Base-by-base conservation (phyloP, 2,888 invertebrate genomes). In the Choreutis nemorana region DNA sequence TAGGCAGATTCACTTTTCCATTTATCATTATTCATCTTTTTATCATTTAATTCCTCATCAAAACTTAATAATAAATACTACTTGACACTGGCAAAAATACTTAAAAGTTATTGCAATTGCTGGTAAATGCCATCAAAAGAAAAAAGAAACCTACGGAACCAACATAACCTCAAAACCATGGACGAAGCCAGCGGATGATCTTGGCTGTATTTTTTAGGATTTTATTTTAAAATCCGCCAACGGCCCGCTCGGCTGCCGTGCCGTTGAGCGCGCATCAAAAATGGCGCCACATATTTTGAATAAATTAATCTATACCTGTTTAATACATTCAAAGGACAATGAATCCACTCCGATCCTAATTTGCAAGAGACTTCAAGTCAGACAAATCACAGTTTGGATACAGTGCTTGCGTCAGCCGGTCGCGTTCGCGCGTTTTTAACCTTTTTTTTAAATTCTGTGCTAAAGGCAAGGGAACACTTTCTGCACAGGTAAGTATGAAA, bases 221-320 rank as follows among this genome's bases (percentile, higher is more conserved):
- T 33, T 63, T 63, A 53, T 59, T 64, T 70, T 65, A 53, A 65
- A 75, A 73, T 67, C 71, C 67, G 62, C 55, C 70, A 70, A 67
- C 62, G 66, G 61, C 59, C 61, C 57, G 65, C n/a, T 63, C 70
- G 60, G 54, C 53, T 50, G 41, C 35, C 47, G 37, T 50, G 40
- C 52, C 46, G 49, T 48, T 12, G 38, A 37, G 46, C 42, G 44
- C 43, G 41, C 50, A 50, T 51, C 55, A 41, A 47, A 54, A 48
- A 53, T 50, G 60, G 59, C 55, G 53, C 57, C 52, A 46, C 44
- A 38, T 33, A 34, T 47, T 41, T 33, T 24, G 36, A 38, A 36
- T 33, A 31, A 31, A 33, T 38, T 35, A 35, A 28, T 14, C 13
- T 21, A 22, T 28, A 55, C 55, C 49, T 49, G 55, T 55, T 55